Conservation (phyloP, 2,888 invertebrate genomes). For the Drosophila putrida region DNA sequence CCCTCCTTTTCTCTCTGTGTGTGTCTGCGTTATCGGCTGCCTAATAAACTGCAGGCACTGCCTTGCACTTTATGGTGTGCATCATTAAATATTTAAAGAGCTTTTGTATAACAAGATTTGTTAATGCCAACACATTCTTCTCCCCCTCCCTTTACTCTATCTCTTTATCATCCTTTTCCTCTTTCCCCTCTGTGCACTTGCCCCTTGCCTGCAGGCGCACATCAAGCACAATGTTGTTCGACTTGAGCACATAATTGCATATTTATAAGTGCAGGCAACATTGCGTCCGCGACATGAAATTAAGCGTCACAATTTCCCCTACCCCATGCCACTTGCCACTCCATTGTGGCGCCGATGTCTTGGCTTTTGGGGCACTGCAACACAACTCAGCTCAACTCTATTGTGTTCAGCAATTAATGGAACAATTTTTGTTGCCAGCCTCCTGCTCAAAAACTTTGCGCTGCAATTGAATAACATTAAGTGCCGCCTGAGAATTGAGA, state of each 20-base stretch:
- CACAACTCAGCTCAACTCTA: slow-evolving; percentile 31
- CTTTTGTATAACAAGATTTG: slow-evolving; percentile 75
- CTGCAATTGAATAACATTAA: slow-evolving; percentile 47
- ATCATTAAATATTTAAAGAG: slow-evolving; percentile 78
- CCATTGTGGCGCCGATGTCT: slow-evolving; percentile 8
- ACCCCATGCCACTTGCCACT: background rate
- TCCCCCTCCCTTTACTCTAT: background rate
- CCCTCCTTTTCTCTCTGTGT: background rate
- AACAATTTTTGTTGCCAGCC: slow-evolving; percentile 47
- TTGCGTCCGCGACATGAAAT: slow-evolving; percentile 57
- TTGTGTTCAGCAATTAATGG: slow-evolving; percentile 66
- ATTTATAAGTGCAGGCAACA: slow-evolving; percentile 71
- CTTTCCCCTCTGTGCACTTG: background rate
- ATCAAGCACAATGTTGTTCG: slow-evolving; percentile 66
- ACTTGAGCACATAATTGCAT: slow-evolving; percentile 72
- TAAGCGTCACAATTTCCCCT: slow-evolving; percentile 46
- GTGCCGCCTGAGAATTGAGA: slow-evolving; percentile 27
- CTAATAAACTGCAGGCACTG: slow-evolving; percentile 66
- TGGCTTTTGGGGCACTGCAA: slow-evolving; percentile 34
- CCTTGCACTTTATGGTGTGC: slow-evolving; percentile 65
- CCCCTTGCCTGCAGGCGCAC: slow-evolving; percentile 22
- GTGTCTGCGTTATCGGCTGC: slow-evolving; percentile 44
- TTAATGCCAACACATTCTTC: slow-evolving; percentile 42
- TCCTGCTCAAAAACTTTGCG: slow-evolving; percentile 33
- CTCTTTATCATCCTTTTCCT: background rate